Conservation (phyloP, 2,797 vertebrate species). For the Chaetodon trifasciatus region DNA sequence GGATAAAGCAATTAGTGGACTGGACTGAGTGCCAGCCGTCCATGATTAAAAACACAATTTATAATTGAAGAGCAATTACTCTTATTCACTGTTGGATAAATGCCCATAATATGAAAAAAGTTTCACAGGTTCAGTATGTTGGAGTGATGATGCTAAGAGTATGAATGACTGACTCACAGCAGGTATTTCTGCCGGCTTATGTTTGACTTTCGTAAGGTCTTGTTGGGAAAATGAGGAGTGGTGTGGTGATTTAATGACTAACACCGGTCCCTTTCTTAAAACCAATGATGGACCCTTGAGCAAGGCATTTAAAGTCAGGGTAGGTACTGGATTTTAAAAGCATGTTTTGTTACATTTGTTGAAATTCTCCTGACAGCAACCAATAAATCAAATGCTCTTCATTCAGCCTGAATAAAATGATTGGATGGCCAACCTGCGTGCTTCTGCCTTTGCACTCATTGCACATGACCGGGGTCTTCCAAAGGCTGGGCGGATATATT, state of each 20-base stretch:
- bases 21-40: slow-evolving; percentile 53
- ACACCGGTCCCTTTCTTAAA: neutral
- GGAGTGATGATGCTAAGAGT: slow-evolving; percentile 18
- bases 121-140: slow-evolving; percentile 27
- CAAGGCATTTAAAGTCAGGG: neutral
- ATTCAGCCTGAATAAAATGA: no score
- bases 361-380: no score
- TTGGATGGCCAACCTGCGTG: no score
- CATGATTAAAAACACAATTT: slow-evolving; percentile 76
- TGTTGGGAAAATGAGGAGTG: neutral
- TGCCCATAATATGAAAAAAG: slow-evolving; percentile 52
- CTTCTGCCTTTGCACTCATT: no score
- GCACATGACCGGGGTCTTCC: no score
- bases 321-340: no score
- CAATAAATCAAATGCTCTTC: no score
- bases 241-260: neutral
- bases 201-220: neutral
- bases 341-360: no score
- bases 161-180: slow-evolving; percentile 9
- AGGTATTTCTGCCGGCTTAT: neutral
- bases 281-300: neutral
- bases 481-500: no score
- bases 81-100: slow-evolving; percentile 55
- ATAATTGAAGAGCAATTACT: slow-evolving; percentile 74
- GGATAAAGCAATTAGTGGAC: slow-evolving; percentile 71